Evolutionary conservation across 2,888 invertebrate genomes (phyloP).

Genomic region (Alloplasta piceator): DNA sequence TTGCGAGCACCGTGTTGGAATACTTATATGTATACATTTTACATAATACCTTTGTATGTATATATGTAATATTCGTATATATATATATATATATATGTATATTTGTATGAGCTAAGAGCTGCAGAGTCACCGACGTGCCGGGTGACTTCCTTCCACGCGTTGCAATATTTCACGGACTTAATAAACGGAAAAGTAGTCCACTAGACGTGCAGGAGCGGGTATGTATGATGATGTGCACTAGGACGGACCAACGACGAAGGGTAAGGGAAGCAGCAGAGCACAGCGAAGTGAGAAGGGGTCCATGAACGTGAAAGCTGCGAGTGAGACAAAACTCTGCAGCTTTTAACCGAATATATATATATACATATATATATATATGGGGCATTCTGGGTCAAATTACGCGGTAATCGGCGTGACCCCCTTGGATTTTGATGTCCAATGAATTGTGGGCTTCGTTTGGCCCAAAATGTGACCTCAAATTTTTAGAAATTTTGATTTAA

Average conservation of each 20-base stretch:
- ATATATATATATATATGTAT: constrained; percentile 10
- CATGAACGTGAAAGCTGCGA: too few species aligned
- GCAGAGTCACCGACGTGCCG: constrained; percentile 47
- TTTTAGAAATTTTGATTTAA: too few species aligned
- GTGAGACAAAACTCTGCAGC: too few species aligned
- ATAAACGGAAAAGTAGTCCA: constrained; percentile 73
- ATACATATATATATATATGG: too few species aligned
- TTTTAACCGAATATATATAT: too few species aligned
- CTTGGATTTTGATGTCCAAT: too few species aligned
- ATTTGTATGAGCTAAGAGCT: constrained; percentile 22
- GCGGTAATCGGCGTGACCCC: too few species aligned
- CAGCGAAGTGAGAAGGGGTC: constrained; percentile 30
- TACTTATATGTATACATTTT: constrained; percentile 11
- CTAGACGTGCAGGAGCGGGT: constrained; percentile 63
- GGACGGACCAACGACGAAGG: constrained; percentile 27
- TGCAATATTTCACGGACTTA: constrained; percentile 73
- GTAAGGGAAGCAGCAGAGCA: constrained; percentile 42
- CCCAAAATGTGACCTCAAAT: too few species aligned
- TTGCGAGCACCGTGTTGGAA: constrained; percentile 30
- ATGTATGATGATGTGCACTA: constrained; percentile 40
- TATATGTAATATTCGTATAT: constrained; percentile 30
- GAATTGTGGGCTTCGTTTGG: too few species aligned
- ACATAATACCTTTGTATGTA: neutral
- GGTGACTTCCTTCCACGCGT: constrained; percentile 64
- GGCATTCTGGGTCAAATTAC: too few species aligned